Evolutionary conservation across 35 echinoderm and acorn worm species (phyloP).

Genomic region (Heliocidaris erythrogramma): DNA sequence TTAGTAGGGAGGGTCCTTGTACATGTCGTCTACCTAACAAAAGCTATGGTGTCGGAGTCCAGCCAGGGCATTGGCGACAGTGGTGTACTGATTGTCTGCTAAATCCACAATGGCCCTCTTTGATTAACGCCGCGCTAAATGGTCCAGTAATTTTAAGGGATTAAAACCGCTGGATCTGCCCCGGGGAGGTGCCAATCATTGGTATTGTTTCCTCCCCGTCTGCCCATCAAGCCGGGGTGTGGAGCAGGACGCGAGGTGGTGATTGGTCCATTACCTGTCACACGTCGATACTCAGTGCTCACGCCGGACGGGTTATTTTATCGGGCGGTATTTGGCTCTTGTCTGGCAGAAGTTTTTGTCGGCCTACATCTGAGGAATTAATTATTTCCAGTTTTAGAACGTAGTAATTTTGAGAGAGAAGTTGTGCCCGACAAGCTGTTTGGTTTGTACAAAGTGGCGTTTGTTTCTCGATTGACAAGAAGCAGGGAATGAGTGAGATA

Average conservation of each 20-base stretch:
- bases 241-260: neutral
- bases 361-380: neutral
- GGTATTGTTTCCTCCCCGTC: neutral
- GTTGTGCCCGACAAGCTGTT: neutral
- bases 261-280: neutral
- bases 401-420: neutral
- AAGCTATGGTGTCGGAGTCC: neutral
- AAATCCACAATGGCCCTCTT: neutral
- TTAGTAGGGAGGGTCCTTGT: neutral
- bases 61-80: neutral
- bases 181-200: neutral
- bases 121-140: neutral
- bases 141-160: neutral
- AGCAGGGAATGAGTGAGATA: neutral
- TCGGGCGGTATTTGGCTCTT: neutral
- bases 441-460: neutral
- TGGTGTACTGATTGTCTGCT: neutral
- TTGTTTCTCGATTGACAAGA: neutral
- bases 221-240: neutral
- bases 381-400: constrained; percentile 1
- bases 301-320: neutral
- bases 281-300: neutral
- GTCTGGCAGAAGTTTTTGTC: neutral
- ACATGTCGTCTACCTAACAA: neutral
- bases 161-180: neutral